A percentile compares a stretch with the other conserved stretches of the same genome.
Evolutionary conservation across 2,888 invertebrate genomes (phyloP).

Genomic region (Cephus rjabovi): DNA sequence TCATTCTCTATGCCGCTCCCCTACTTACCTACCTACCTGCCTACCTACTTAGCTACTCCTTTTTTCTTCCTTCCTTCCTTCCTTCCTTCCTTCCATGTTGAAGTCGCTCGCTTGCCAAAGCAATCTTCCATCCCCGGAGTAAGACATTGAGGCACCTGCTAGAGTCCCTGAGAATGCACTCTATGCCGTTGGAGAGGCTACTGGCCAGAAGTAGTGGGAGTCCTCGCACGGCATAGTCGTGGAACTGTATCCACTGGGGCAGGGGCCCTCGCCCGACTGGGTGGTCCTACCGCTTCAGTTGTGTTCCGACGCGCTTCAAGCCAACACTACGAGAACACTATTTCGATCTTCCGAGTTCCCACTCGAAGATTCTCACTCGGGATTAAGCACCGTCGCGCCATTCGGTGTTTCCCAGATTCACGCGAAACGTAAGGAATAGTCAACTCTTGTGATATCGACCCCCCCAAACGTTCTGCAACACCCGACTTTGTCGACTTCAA

Average conservation of each 20-base stretch:
- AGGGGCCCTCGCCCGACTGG: slow-evolving; percentile 61
- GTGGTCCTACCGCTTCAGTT: slow-evolving; percentile 67
- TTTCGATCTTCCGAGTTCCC: slow-evolving; percentile 34
- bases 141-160: slow-evolving; percentile 66
- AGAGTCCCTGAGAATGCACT: slow-evolving; percentile 51
- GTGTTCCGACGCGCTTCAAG: slow-evolving; percentile 65
- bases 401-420: too few relatives aligned
- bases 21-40: slow-evolving; percentile 21
- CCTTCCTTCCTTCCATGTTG: slow-evolving; percentile 39
- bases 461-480: too few relatives aligned
- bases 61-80: slow-evolving; percentile 23
- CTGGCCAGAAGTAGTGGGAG: slow-evolving; percentile 57
- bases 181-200: slow-evolving; percentile 25
- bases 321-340: slow-evolving; percentile 57
- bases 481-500: too few relatives aligned
- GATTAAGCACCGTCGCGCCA: slow-evolving; percentile 6
- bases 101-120: slow-evolving; percentile 35
- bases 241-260: slow-evolving; percentile 59
- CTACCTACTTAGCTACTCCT: background rate
- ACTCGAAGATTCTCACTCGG: slow-evolving; percentile 18
- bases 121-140: slow-evolving; percentile 63
- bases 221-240: slow-evolving; percentile 53
- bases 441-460: too few relatives aligned
- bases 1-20: slow-evolving; percentile 36
- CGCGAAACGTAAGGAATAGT: too few relatives aligned